phyloP scores from a whole-genome alignment of 2,113 vertebrate genomes.

The Tapirus terrestris region DNA sequence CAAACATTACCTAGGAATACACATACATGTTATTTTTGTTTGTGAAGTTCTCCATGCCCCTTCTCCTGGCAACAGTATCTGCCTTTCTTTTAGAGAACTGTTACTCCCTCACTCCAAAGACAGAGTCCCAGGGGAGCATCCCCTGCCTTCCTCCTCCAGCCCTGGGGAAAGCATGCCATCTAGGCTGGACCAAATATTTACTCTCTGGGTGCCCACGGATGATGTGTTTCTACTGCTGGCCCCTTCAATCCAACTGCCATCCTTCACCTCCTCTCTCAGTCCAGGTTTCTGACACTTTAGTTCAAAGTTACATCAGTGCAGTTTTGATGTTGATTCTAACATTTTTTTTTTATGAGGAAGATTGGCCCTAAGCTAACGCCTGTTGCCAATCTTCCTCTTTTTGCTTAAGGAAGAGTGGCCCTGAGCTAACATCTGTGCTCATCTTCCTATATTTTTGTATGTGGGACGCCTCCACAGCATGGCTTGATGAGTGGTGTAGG shows the following conservation, averaged over 20 bases:
- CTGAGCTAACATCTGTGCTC: too few species aligned
- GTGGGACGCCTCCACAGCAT: too few species aligned
- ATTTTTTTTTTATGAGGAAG: too few species aligned
- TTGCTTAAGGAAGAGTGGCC: too few species aligned
- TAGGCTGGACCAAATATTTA: background rate
- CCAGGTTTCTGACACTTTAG: background rate
- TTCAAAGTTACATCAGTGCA: background rate
- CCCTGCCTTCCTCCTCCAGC: background rate
- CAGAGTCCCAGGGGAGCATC: background rate
- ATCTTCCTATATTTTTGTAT: too few species aligned
- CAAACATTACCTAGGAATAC: background rate
- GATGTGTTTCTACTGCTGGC: background rate
- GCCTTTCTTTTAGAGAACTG: background rate
- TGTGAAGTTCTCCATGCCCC: background rate
- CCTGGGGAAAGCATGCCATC: background rate
- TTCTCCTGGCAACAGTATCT: background rate
- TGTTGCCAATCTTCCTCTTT: too few species aligned
- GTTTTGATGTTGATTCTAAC: background rate
- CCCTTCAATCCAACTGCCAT: background rate
- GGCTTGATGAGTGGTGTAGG: too few species aligned
- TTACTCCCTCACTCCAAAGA: background rate
- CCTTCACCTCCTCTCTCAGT: background rate
- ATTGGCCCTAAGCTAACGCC: too few species aligned
- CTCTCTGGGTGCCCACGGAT: fast-evolving
- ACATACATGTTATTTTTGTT: background rate